Evolutionary conservation across 30 jellyfish, hydroid and myxozoan genomes (phyloP).

Genomic region (Chironex yamaguchii): DNA sequence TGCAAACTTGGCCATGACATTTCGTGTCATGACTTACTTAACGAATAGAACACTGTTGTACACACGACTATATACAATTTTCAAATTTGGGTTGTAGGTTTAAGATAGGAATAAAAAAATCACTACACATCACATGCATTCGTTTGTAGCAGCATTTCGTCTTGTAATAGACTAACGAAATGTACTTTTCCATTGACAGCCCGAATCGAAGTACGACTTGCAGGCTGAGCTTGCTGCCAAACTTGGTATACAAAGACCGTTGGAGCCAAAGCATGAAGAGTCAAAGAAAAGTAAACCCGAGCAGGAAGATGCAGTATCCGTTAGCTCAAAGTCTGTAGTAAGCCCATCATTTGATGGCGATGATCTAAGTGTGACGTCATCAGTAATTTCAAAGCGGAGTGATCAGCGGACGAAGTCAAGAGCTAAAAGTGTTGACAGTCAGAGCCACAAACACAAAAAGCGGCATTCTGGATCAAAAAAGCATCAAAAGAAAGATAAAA

Average conservation of each 20-base stretch:
- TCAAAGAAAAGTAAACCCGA: conserved; percentile 38
- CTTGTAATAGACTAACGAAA: no score
- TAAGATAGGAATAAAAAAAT: no score
- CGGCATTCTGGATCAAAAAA: neutral
- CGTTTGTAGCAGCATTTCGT: no score
- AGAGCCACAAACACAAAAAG: conserved; percentile 51
- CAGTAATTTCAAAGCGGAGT: conserved; percentile 21
- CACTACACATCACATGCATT: no score
- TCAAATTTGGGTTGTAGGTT: no score
- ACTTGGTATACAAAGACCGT: conserved; percentile 69
- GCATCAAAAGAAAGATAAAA: neutral
- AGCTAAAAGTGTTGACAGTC: conserved; percentile 57
- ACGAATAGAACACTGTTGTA: no score
- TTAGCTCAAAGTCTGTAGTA: conserved; percentile 57
- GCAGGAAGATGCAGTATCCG: conserved; percentile 70
- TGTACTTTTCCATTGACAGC: conserved; percentile 6
- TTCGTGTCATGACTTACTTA: no score
- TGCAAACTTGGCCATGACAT: no score
- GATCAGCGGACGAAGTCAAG: conserved; percentile 43
- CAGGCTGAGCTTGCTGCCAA: conserved; percentile 96
- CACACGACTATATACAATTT: no score
- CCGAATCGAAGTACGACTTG: conserved; percentile 69
- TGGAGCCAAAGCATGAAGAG: conserved; percentile 6
- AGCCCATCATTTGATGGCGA: conserved; percentile 45
- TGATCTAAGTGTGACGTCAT: conserved; percentile 46